A percentile compares a stretch with the other conserved stretches of the same genome.
Evolutionary conservation across 2,113 vertebrate genomes (phyloP).

Genomic region (Cochlearius cochlearius): DNA sequence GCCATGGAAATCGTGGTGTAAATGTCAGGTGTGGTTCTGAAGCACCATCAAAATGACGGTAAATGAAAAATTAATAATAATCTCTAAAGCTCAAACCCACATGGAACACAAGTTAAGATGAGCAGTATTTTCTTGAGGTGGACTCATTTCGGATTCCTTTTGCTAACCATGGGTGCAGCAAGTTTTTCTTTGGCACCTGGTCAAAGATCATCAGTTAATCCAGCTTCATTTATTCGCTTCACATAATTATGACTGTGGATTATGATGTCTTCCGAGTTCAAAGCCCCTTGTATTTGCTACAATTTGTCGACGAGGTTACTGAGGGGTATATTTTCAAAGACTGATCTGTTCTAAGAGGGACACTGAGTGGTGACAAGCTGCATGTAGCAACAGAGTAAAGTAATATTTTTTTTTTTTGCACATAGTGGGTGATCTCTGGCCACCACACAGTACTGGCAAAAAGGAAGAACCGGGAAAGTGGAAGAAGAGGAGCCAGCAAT

Average conservation of each 20-base stretch:
- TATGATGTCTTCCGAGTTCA: not conserved
- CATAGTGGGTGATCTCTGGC: not conserved
- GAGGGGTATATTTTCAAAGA: not conserved
- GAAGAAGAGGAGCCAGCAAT: not conserved
- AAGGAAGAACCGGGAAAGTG: not conserved
- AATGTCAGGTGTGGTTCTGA: not conserved
- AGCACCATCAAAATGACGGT: fast-evolving
- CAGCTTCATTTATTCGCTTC: not conserved
- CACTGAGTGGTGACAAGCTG: not conserved
- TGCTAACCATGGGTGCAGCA: not conserved
- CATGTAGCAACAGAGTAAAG: not conserved
- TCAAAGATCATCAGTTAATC: not conserved
- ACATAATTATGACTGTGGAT: not conserved
- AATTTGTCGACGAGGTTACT: not conserved
- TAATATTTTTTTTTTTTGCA: not conserved
- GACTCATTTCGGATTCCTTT: not conserved
- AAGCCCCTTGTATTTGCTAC: not conserved
- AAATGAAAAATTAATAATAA: not conserved
- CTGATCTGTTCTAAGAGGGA: not conserved
- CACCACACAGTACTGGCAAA: not conserved
- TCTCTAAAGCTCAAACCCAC: not conserved
- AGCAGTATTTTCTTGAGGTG: not conserved
- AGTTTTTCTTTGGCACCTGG: not conserved
- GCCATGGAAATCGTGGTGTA: not conserved
- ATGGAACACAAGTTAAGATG: not conserved